Evolutionary conservation across 30 jellyfish, hydroid and myxozoan species (phyloP), one percentile per base, ranked within the genome.

Genomic region (Chrysaora quinquecirrha): DNA sequence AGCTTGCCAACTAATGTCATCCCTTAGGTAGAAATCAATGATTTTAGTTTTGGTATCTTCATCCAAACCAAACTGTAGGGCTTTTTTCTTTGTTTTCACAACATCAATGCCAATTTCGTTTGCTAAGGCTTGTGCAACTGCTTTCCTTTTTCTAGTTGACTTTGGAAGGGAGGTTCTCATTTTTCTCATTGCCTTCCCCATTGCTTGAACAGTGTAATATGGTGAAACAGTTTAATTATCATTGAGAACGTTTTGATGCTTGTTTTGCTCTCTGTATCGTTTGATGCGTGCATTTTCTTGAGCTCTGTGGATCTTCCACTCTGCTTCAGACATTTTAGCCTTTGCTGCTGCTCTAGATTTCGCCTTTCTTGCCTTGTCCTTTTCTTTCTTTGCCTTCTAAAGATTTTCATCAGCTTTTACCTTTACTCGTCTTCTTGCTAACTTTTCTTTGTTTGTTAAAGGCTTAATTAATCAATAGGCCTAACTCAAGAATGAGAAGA

Each of bases 91-190:
- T 20, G 64, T 27, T 19, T 56, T 76, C 22, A 9, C 77, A 76
- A 52, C 78, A 76, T 58, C 63, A 48, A 60, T 58, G 61, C 68
- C 48, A 62, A 76, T 76, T 76, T 76, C 88, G 27, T 31, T 56
- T 54, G 88, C 88, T 62, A 76, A 33, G 68, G 88, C 78, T 62
- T 50, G 25, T 76, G 78, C 77, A 47, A 74, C 73, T 74, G 75
- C 86, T 38, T 76, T 76, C 69, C 78, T 76, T 56, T 76, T 76
- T 52, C 78, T 76, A 29, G 88, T 64, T 56, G 88, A 54, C 33
- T 32, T 76, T 0, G 78, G 78, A 27, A 76, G 78, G 35, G 88
- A 76, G 11, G 66, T 35, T 52, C 78, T 76, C 88, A 76, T 34
- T 76, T 60, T 35, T 20, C 72, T 78, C 81, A 78, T 78, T 31